These are phyloP conservation scores for Disparrhopalites patrizii DNA, from an alignment of 2,888 invertebrate genomes.

Conservation along the genomic window DNA sequence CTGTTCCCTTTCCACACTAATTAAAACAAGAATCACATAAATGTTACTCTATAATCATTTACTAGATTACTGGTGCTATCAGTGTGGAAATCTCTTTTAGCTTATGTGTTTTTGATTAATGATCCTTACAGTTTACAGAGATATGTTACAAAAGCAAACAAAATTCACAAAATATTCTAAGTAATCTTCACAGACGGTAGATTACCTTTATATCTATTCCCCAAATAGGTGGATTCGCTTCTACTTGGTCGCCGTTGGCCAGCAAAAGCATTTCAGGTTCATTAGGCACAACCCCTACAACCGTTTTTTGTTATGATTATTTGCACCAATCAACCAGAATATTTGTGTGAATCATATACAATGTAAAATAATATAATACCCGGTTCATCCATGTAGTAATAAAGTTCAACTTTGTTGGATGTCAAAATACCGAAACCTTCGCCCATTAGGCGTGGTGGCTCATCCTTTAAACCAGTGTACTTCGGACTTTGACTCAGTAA, in stretches of 20 bases:
- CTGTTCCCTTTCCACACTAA: conserved; percentile 83
- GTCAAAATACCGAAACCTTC: conserved; percentile 97
- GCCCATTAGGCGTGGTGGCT: conserved; percentile 95
- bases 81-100: no score
- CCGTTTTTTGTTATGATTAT: not conserved
- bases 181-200: no score
- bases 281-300: conserved; percentile 71
- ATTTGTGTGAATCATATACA: not conserved
- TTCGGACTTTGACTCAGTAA: conserved; percentile 95
- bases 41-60: no score
- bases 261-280: conserved; percentile 83
- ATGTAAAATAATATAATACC: conserved; percentile 55
- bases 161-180: no score
- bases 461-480: conserved; percentile 87
- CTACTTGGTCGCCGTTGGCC: conserved; percentile 89
- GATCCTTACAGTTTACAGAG: no score
- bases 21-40: conserved; percentile 35
- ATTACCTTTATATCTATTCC: conserved; percentile 81
- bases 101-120: no score
- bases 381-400: conserved; percentile 96
- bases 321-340: not conserved
- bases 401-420: conserved; percentile 88
- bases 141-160: no score
- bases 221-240: conserved; percentile 91
- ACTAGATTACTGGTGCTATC: no score